Base-by-base conservation (phyloP, 2,888 invertebrate species). In the Ophion ventricosus region DNA sequence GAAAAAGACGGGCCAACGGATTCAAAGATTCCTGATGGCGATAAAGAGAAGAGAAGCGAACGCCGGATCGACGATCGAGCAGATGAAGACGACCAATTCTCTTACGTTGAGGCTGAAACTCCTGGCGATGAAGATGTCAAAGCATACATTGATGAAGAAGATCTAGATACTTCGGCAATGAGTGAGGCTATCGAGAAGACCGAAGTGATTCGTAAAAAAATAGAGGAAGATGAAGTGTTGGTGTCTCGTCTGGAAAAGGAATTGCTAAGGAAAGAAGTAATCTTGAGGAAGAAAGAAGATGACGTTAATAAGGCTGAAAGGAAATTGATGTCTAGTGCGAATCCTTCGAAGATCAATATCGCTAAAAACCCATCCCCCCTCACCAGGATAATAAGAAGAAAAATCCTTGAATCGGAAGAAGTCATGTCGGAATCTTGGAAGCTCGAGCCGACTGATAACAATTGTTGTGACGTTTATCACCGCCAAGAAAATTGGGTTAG, bases 401-500 rank as follows among this genome's bases (percentile, higher is more conserved):
- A 80, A 73, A 85, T 85, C 69, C 70, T 85, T 14, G 80, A 78
- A 64, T 85, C 78, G 8, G 20, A n/a, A 4, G 76, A 80, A 1
- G 66, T 61, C 3, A 61, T 54, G 11, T 1, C 75, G n/a, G 80
- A 80, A 11, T 69, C 59, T 8, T 82, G 86, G 84, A 72, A 82
- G 3, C 84, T 67, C 17, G 83, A 87, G 59, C 70, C 70, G 10
- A 64, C 29, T 1, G 81, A 72, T 20, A 72, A 26, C 3, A 79
- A 70, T 40, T 77, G 70, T 66, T 84, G 73, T 70, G 67, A 84
- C 14, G 56, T 80, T 14, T 76, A 78, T n/a, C 56, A 35, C 35
- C 35, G 8, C 35, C 35, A 26, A 17, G 61, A 84, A 8, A 14
- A 66, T 26, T 84, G 83, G 83, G 57, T 73, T 0, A 77, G 57